Evolutionary conservation across 2,113 vertebrate genomes (phyloP).

Genomic region (Lasiurus borealis): DNA sequence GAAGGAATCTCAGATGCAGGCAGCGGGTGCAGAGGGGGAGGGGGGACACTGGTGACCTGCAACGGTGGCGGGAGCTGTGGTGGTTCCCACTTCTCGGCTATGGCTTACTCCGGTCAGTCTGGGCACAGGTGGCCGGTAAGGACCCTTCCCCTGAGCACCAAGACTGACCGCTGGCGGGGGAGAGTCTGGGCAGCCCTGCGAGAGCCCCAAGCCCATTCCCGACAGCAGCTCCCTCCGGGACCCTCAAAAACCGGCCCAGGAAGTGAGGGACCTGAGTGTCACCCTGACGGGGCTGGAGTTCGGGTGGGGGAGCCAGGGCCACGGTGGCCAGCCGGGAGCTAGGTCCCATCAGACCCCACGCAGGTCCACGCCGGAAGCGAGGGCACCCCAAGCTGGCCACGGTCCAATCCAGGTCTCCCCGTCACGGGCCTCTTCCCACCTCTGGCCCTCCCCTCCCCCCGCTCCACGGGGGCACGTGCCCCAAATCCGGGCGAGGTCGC

Average conservation of each 20-base stretch:
- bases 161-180: not conserved
- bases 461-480: not conserved
- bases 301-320: not conserved
- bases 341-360: not conserved
- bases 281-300: not conserved
- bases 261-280: not conserved
- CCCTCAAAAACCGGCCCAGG: not conserved
- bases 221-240: not conserved
- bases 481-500: rapidly evolving
- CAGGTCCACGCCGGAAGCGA: rapidly evolving
- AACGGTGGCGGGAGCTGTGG: not conserved
- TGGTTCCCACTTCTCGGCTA: not conserved
- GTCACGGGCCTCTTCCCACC: not conserved
- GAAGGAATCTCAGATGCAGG: not conserved
- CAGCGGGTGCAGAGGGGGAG: rapidly evolving
- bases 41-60: too few species aligned
- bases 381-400: not conserved
- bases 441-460: not conserved
- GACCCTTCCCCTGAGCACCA: not conserved
- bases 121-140: not conserved
- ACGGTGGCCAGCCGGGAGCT: not conserved
- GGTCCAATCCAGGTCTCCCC: not conserved
- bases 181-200: not conserved
- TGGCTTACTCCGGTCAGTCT: not conserved
- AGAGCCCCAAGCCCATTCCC: not conserved